Evolutionary conservation across 2,797 vertebrate genomes (phyloP), one percentile per base, ranked within the genome.

Genomic region (Lacerta viridis): DNA sequence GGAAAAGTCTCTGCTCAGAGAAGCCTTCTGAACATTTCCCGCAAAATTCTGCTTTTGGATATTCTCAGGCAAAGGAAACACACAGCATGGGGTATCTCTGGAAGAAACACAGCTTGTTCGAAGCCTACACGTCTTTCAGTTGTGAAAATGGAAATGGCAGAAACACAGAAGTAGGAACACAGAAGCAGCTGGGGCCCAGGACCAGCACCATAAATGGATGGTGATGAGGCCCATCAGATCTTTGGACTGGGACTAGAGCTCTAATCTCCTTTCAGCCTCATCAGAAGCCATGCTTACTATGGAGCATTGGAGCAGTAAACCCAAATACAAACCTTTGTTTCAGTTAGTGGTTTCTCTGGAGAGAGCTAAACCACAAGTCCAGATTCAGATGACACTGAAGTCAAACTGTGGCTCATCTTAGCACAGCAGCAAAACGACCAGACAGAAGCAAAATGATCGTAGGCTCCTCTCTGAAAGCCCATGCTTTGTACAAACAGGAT

Each of bases 1-100:
- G 11, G n/a, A 20, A 90, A 64, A 36, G 15, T 13, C 89, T 64
- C 68, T 7, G 50, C 5, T 87, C 29, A 76, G 39, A 87, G 77
- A 36, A 86, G 64, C 50, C 80, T 3, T 74, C 46, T 46, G 69
- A 80, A 39, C 20, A 69, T 9, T 11, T 23, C 68, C 17, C 13
- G 27, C 29, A 3, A 7, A 23, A 33, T 23, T 17, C 64, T 23
- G 18, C 55, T n/a, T 33, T 25, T n/a, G 55, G 39, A 29, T 3
- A 2, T 77, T 29, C 55, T 23, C 1, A 4, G 36, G 25, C 33
- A 20, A 6, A 36, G 39, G 20, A 50, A 39, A 41, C 29, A 2
- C n/a, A 27, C 17, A 18, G 55, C 71, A 66, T 66, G 50, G 36
- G 50, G 29, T 10, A 2, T 20, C 9, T 39, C 13, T 68, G 25